Conservation (phyloP, 2,113 vertebrate species). For the Cochlearius cochlearius region DNA sequence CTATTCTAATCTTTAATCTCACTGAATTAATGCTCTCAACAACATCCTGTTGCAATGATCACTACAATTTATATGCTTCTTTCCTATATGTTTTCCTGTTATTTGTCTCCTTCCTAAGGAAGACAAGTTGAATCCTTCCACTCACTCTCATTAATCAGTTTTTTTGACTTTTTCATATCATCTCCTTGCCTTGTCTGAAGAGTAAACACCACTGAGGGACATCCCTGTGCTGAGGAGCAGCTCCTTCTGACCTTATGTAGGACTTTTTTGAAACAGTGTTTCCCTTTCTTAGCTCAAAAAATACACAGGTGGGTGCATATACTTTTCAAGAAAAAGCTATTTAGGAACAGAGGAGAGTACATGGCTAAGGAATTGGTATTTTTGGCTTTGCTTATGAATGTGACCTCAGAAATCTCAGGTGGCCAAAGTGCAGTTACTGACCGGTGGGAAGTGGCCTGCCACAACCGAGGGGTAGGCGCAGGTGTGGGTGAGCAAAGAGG, state of each 20-base stretch:
- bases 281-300: not conserved
- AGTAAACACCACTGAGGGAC: not conserved
- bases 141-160: not conserved
- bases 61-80: not conserved
- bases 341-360: not conserved
- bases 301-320: not conserved
- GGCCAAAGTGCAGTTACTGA: not conserved
- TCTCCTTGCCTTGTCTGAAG: not conserved
- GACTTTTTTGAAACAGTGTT: not conserved
- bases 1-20: conserved; percentile 41
- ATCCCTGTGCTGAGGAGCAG: not conserved
- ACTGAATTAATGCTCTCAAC: conserved; percentile 35
- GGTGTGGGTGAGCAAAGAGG: not conserved
- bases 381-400: not conserved
- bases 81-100: not conserved
- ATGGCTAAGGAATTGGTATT: not conserved
- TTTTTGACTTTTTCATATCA: not conserved
- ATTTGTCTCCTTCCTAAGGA: not conserved
- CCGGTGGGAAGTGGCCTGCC: not conserved
- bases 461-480: not conserved
- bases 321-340: not conserved
- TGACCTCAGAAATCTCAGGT: not conserved
- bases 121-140: not conserved
- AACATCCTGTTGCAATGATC: conserved; percentile 3
- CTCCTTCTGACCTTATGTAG: not conserved